These are phyloP conservation scores for Corythaeola cristata DNA, from an alignment of 2,113 vertebrate species.

Conservation along the genomic window DNA sequence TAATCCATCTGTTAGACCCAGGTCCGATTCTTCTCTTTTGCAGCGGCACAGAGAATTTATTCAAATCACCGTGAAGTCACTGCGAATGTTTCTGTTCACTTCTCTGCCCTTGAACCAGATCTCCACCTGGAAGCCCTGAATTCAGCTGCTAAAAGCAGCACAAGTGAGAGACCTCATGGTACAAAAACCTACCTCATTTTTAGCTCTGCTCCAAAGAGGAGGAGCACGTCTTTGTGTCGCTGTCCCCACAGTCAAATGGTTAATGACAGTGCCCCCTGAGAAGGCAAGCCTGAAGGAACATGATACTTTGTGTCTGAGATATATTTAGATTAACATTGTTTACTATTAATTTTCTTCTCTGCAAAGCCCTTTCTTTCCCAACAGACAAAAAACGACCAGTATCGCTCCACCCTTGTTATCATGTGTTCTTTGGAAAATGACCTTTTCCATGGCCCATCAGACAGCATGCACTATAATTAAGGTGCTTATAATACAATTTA, in stretches of 20 bases:
- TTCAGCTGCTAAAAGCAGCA: neutral
- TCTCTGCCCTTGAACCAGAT: slow-evolving; percentile 38
- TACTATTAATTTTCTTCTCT: slow-evolving; percentile 39
- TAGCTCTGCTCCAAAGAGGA: neutral
- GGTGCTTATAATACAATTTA: slow-evolving; percentile 48
- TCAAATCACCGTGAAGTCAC: neutral
- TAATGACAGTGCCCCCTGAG: neutral
- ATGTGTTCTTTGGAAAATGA: neutral
- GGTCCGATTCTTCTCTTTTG: neutral
- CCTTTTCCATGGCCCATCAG: slow-evolving; percentile 37
- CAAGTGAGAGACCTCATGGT: neutral
- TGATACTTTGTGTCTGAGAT: slow-evolving; percentile 24
- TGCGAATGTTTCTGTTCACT: neutral
- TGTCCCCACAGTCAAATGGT: neutral
- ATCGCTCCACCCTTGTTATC: neutral
- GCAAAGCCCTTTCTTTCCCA: slow-evolving; percentile 30
- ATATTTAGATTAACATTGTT: slow-evolving; percentile 59
- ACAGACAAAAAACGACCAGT: neutral
- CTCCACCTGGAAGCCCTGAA: slow-evolving; percentile 22
- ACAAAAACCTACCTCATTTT: neutral
- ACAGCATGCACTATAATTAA: slow-evolving; percentile 47
- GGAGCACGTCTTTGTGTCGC: neutral
- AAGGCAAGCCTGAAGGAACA: slow-evolving; percentile 28
- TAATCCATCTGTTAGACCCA: neutral
- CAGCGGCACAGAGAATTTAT: neutral